These are phyloP conservation scores for Capreolus pygargus DNA, from an alignment of 2,113 vertebrate species.

Conservation along the genomic window DNA sequence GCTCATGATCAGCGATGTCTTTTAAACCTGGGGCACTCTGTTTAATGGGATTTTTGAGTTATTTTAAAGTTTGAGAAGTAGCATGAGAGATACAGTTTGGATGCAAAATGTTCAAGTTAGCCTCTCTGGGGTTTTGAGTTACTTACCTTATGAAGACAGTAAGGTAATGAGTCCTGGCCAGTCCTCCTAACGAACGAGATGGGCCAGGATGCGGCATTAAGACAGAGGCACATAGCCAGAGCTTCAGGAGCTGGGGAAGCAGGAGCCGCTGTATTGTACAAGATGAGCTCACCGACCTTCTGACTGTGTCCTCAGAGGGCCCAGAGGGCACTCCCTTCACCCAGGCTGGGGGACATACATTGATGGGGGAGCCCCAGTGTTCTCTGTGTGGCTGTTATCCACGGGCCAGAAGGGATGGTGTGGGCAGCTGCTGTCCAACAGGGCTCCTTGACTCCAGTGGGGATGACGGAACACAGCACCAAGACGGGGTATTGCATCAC, in stretches of 20 bases:
- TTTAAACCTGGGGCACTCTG: neutral
- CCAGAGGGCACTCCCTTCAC: neutral
- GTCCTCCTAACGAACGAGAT: neutral
- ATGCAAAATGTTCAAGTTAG: neutral
- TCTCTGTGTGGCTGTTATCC: neutral
- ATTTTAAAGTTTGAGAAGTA: slow-evolving; percentile 13
- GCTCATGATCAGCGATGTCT: neutral
- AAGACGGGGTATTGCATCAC: neutral
- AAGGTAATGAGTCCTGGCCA: neutral
- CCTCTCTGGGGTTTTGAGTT: neutral
- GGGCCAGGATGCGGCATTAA: neutral
- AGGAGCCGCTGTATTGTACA: neutral
- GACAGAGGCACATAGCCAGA: neutral
- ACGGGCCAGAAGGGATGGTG: neutral
- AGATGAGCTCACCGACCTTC: neutral
- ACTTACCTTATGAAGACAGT: neutral
- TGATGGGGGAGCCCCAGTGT: neutral
- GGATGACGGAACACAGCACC: neutral
- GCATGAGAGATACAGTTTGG: neutral
- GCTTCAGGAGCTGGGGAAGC: too few species aligned
- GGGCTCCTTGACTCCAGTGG: neutral
- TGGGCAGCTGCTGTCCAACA: neutral
- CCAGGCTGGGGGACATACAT: too few species aligned
- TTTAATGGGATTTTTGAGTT: neutral
- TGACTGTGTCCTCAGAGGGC: neutral